Evolutionary conservation across 2,113 vertebrate species (phyloP).

Genomic region (Anseranas semipalmata): DNA sequence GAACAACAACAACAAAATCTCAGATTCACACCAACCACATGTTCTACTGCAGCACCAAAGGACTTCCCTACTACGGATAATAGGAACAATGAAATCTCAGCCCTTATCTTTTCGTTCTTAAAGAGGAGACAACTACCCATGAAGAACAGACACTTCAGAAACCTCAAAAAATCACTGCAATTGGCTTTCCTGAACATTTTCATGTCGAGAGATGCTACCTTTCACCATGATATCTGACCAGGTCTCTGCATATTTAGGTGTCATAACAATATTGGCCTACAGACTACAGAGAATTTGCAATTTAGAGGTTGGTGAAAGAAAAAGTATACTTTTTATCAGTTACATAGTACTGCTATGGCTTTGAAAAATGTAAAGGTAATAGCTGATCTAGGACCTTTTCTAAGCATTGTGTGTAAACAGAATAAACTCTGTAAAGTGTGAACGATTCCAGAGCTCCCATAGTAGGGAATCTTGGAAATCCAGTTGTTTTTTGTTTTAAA

Average conservation of each 20-base stretch:
- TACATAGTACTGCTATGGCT: neutral
- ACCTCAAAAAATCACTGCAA: neutral
- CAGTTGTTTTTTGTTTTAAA: neutral
- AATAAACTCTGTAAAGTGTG: neutral
- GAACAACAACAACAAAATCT: neutral
- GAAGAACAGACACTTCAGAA: neutral
- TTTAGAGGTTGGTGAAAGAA: neutral
- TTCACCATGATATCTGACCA: neutral
- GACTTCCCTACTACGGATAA: neutral
- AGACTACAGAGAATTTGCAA: neutral
- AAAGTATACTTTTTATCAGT: neutral
- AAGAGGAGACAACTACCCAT: neutral
- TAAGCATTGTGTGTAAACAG: neutral
- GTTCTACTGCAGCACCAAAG: neutral
- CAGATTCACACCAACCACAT: neutral
- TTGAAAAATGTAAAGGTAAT: neutral
- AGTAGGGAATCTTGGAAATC: neutral
- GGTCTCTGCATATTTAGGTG: neutral
- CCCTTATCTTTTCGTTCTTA: neutral
- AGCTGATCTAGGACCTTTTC: neutral
- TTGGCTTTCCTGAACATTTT: neutral
- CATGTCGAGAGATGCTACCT: neutral
- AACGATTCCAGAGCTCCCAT: neutral
- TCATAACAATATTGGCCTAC: neutral
- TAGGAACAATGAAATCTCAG: neutral